These are phyloP conservation scores for Ailurus styani DNA, from an alignment of 2,113 vertebrate genomes.

Conservation along the genomic window DNA sequence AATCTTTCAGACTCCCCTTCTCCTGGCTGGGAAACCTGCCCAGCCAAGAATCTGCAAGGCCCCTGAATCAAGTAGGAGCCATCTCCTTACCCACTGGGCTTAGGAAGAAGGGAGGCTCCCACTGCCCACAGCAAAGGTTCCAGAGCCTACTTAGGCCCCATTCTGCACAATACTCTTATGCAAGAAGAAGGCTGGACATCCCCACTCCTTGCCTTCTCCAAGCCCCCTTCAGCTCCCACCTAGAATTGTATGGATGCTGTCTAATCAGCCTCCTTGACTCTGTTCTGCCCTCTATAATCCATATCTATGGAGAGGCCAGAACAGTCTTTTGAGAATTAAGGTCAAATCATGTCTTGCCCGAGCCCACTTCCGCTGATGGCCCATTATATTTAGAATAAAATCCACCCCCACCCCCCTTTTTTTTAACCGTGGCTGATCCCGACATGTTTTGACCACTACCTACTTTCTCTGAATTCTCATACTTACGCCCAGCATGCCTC, in stretches of 20 bases:
- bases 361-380: not conserved
- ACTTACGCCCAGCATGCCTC: not conserved
- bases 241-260: not conserved
- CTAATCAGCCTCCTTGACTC: not conserved
- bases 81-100: not conserved
- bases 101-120: not conserved
- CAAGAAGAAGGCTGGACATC: not conserved
- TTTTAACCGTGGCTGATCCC: rapidly evolving
- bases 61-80: not conserved
- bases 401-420: not conserved
- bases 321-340: not conserved
- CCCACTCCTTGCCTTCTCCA: not conserved
- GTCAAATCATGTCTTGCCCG: not conserved
- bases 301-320: not conserved
- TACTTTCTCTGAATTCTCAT: not conserved
- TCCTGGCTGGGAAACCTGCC: slow-evolving; percentile 22
- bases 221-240: not conserved
- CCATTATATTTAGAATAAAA: not conserved
- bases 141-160: too few relatives aligned
- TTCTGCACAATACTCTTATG: not conserved
- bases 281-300: not conserved
- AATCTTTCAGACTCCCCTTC: not conserved
- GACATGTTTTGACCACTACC: rapidly evolving
- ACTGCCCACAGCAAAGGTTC: not conserved
- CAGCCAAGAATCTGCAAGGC: not conserved